Evolutionary conservation across 37 sponge, comb jelly and placozoan species (phyloP), one percentile per base, ranked within the genome.

Genomic region (Geodia barretti): DNA sequence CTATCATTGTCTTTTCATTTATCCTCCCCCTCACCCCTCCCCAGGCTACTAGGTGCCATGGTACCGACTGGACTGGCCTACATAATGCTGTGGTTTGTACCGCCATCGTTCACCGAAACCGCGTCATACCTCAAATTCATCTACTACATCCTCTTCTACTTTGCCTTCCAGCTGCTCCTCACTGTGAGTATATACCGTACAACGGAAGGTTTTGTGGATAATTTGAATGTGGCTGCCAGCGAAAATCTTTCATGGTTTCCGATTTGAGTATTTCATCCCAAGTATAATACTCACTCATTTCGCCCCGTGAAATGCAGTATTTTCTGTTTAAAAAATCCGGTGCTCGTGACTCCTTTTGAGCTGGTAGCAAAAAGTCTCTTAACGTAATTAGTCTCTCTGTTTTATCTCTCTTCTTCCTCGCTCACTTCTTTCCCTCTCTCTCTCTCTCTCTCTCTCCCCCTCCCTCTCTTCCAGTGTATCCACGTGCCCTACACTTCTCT

Each of bases 401-500:
- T 40, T 72, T 17, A 23, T 68, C 60, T 14, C 66, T 41, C 36
- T 60, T 40, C 61, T 2, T 40, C 68, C 60, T 39, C 54, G 23
- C n/a, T n/a, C n/a, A n/a, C n/a, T n/a, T n/a, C n/a, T n/a, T n/a
- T n/a, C n/a, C n/a, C n/a, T n/a, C n/a, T n/a, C n/a, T n/a, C n/a
- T n/a, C n/a, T n/a, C n/a, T n/a, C 62, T 30, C 20, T 26, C 75
- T 25, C 75, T 2, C 75, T 11, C 54, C 1, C 42, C 21, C 61
- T n/a, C n/a, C n/a, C n/a, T n/a, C n/a, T 28, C 54, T 0, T 62
- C 7, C 73, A 94, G 95, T 87, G 92, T 68, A 73, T 82, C 64
- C 95, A 94, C 78, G 95, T 94, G 14, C 95, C 95, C 17, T 94
- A 91, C 74, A 90, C 95, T 30, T 82, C 95, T 21, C 92, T 94